Evolutionary conservation across 2,113 vertebrate genomes (phyloP).

Genomic region (Erinaceus europaeus): DNA sequence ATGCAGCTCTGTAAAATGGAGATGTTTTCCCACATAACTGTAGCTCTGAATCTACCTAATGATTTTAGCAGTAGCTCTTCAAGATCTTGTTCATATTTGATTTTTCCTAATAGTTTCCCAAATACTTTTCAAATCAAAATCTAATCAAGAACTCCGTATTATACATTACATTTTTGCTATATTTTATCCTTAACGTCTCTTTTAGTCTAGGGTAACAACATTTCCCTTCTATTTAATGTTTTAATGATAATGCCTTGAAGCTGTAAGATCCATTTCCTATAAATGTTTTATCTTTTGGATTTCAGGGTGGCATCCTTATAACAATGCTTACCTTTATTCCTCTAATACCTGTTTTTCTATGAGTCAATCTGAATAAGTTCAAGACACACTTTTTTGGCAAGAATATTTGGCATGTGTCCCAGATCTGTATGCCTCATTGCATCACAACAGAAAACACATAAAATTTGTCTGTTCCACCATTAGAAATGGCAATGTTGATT

Average conservation of each 20-base stretch:
- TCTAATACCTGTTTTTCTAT: not conserved
- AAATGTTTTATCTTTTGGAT: no score
- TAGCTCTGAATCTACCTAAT: not conserved
- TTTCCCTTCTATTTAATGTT: no score
- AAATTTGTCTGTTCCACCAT: no score
- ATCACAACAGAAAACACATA: no score
- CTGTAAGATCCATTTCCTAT: no score
- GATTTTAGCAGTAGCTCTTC: not conserved
- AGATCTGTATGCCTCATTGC: not conserved
- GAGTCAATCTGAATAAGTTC: not conserved
- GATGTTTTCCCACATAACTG: not conserved
- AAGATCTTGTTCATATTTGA: fast-evolving
- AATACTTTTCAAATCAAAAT: not conserved
- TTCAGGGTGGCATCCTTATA: not conserved
- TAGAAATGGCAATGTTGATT: not conserved
- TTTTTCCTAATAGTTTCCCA: not conserved
- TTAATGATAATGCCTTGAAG: no score
- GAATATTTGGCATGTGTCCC: not conserved
- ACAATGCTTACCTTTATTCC: not conserved
- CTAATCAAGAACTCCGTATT: not conserved
- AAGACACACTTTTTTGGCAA: not conserved
- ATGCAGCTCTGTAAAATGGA: not conserved
- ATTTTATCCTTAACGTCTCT: no score
- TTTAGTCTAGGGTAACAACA: no score
- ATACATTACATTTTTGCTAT: no score